Percentiles rank a stretch among this genome's conserved stretches.
These are phyloP conservation scores for Ophion obscuratus DNA, from an alignment of 2,888 invertebrate species.

Conservation along the genomic window DNA sequence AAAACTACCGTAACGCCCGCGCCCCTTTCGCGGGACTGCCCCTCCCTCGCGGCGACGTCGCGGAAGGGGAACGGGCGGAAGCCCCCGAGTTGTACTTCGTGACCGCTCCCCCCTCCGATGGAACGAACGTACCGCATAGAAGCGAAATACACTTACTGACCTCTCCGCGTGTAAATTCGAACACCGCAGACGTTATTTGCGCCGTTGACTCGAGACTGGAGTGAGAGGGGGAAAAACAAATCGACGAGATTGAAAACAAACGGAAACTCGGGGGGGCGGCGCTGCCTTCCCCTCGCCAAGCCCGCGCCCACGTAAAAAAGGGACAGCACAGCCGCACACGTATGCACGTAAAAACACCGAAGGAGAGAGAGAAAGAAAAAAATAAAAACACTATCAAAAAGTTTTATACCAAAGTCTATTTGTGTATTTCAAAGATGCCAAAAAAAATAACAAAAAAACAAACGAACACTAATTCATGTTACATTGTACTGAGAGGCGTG, in stretches of 20 bases:
- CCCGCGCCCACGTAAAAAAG: conserved; percentile 45
- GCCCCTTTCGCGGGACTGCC: conserved; percentile 26
- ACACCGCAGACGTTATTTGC: conserved; percentile 14
- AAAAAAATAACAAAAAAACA: conserved; percentile 82
- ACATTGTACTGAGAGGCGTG: conserved; percentile 76
- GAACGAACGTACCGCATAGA: neutral
- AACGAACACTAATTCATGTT: conserved; percentile 74
- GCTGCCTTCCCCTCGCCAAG: neutral
- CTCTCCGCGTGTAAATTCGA: conserved; percentile 49
- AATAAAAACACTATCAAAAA: conserved; percentile 85
- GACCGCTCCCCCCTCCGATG: too few species aligned
- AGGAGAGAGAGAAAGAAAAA: conserved; percentile 69
- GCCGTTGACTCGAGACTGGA: neutral
- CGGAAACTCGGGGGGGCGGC: neutral
- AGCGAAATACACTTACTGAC: neutral
- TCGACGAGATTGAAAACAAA: conserved; percentile 23
- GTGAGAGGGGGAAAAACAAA: neutral
- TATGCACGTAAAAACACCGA: conserved; percentile 68
- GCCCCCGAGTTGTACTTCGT: neutral
- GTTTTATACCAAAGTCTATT: conserved; percentile 88
- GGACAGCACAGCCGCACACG: conserved; percentile 29
- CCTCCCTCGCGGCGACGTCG: neutral
- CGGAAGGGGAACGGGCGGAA: conserved; percentile 1
- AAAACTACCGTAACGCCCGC: neutral
- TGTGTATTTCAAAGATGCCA: conserved; percentile 88